Base-by-base conservation (phyloP, 2,797 vertebrate genomes). In the Scomberomorus guttatus region DNA sequence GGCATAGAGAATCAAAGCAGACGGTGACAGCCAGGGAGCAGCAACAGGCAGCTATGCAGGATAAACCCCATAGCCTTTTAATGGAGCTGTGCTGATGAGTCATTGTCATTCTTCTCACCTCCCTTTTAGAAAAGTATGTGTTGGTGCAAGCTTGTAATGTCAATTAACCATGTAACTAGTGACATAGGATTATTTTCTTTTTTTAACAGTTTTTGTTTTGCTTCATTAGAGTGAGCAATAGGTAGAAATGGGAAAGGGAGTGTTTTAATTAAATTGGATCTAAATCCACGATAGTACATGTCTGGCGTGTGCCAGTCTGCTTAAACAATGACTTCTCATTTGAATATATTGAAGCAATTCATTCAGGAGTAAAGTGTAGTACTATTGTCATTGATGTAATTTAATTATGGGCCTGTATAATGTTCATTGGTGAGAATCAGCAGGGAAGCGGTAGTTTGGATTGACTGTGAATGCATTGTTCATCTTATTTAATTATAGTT, bases 1-100 rank as follows among this genome's bases (percentile, higher is more conserved):
- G 69, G 77, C 75, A 29, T 32, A 84, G 85, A 82, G 88, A 94
- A 91, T 94, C 80, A 86, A 90, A 92, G 87, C 83, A 83, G 89
- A 89, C 59, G 68, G 63, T 73, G 89, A 90, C 82, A 42, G 76
- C 72, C 62, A 62, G 72, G 59, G 77, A 90, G 86, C 81, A 61
- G 84, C 80, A 87, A 75, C 80, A 79, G 84, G 82, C 89, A 75
- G 84, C 84, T 77, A 66, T 77, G 82, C 77, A 80, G 77, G 83
- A 89, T 88, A 81, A 93, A 91, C 81, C 85, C 72, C 37, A 11
- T 80, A 39, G 72, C 86, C 67, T 76, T 77, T 84, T 82, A 71
- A 87, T 90, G 85, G 79, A 81, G 72, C 50, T 62, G 60, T 46
- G 80, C 68, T 64, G 77, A 77, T 94, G 93, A 95, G 75, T 94